Percentiles rank a stretch among this genome's conserved stretches.
Conservation (phyloP, 1,140 invertebrate species). For the Hydropsyche tenuis region DNA sequence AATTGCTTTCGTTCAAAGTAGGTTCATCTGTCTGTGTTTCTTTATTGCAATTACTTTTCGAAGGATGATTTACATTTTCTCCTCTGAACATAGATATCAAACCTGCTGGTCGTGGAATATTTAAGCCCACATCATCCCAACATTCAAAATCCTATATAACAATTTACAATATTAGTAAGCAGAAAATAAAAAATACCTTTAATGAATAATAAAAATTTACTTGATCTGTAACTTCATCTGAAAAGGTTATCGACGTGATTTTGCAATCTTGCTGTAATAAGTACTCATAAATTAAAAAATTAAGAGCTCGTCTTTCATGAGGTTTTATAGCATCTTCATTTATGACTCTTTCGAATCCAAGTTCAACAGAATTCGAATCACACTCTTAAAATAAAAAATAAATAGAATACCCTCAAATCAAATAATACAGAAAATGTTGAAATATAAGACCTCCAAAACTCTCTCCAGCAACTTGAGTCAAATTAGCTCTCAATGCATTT, state of each 20-base stretch:
- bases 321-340: conserved; percentile 73
- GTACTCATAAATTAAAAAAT: conserved; percentile 91
- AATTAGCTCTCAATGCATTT: conserved; percentile 78
- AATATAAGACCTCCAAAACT: conserved; percentile 27
- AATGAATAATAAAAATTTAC: conserved; percentile 54
- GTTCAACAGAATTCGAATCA: conserved; percentile 36
- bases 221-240: conserved; percentile 91
- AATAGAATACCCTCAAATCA: conserved; percentile 37
- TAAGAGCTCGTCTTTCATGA: conserved; percentile 83
- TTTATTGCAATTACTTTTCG: conserved; percentile 47
- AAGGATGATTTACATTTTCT: conserved; percentile 52
- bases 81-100: conserved; percentile 80
- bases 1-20: background rate
- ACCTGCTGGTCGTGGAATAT: conserved; percentile 82
- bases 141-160: conserved; percentile 83
- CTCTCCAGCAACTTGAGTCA: conserved; percentile 78
- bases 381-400: conserved; percentile 51
- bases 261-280: conserved; percentile 82
- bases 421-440: conserved; percentile 15
- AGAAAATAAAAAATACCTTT: background rate
- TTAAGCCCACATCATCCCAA: conserved; percentile 92
- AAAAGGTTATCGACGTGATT: conserved; percentile 89
- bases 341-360: conserved; percentile 47
- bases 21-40: conserved; percentile 59
- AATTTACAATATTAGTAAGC: background rate